These are phyloP conservation scores for Orientallactaga bullata DNA, from an alignment of 2,113 vertebrate genomes.

Conservation along the genomic window DNA sequence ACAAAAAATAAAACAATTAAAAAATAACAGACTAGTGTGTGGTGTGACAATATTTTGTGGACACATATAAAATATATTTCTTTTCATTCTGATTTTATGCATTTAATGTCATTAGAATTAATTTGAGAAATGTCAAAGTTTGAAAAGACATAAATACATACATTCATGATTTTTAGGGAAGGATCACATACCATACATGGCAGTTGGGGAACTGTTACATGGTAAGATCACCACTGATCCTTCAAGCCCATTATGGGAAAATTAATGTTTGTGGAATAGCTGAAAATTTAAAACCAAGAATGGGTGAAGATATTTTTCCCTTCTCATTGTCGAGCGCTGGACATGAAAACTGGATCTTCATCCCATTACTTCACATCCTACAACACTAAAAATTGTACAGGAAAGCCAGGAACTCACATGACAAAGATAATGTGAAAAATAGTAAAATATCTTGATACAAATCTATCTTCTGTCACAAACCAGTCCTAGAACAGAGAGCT, in stretches of 20 bases:
- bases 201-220: accelerated
- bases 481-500: neutral
- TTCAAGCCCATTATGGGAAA: neutral
- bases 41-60: neutral
- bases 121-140: neutral
- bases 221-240: neutral
- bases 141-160: neutral
- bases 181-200: neutral
- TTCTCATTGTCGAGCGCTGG: neutral
- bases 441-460: neutral
- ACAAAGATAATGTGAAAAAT: neutral
- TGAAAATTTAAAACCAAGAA: neutral
- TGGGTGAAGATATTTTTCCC: neutral
- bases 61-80: neutral
- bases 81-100: neutral
- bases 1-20: too few relatives aligned
- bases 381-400: neutral
- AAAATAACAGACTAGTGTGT: neutral
- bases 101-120: neutral
- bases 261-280: too few relatives aligned
- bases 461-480: neutral
- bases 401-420: neutral
- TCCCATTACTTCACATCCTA: neutral
- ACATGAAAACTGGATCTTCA: neutral
- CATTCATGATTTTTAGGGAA: neutral